Base-by-base conservation (phyloP, 2,113 vertebrate genomes). In the Fregetta grallaria region DNA sequence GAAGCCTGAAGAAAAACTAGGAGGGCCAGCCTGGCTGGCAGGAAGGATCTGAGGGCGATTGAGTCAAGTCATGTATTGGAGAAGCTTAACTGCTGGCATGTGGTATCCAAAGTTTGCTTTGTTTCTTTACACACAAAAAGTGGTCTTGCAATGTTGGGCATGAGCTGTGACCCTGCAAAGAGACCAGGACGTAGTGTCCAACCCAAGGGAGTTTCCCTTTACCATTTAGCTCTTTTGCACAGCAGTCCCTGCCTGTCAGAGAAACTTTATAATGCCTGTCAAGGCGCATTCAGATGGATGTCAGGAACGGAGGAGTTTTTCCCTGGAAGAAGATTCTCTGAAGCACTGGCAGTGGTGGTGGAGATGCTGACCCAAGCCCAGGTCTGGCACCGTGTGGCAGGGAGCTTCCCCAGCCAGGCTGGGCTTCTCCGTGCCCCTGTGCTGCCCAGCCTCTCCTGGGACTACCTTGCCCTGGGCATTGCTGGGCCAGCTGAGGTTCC, bases 361-460 rank as follows among this genome's bases (percentile, higher is more conserved):
- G 61, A 61, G 72, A 42, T 75, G 58, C 36, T n/a, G 56, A 74
- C 56, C 29, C 72, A 29, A 82, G n/a, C 32, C 38, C 26, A 27
- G 66, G 7, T 66, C 36, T 36, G 29, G 11, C 32, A 25, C 16
- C 2, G 0, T 38, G 27, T 0, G 1, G 15, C 32, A 50, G 4
- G 44, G 30, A 66, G 25, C 23, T 50, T 66, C 14, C 40, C 12
- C 25, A 75, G 29, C 21, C 25, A 40, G 49, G 22, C 21, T 74
- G 76, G 50, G 27, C 71, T 68, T 53, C 50, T 79, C 25, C 32
- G 0, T 65, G 27, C 9, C 42, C 32, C 44, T 32, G 59, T 3
- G 1, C 30, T n/a, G 30, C 30, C 59, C 44, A 38, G 20, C 9
- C 27, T 78, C 27, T 66, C 44, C 49, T 52, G 61, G 53, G 17